Percentiles rank a stretch among this genome's conserved stretches.
These are phyloP conservation scores for Hippocampus mohnikei DNA, from an alignment of 2,113 vertebrate genomes.

Conservation along the genomic window DNA sequence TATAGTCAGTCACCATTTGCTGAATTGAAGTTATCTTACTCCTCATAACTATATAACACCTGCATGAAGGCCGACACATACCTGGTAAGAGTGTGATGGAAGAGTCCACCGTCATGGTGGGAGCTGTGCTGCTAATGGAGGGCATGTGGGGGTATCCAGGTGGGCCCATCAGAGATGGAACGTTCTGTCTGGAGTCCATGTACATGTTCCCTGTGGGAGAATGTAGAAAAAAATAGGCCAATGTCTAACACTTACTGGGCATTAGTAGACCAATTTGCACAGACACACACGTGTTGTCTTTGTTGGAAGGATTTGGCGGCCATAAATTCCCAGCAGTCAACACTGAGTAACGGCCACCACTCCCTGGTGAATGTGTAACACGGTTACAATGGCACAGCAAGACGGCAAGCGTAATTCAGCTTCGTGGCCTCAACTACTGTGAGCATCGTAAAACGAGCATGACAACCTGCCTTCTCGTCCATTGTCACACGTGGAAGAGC, in stretches of 20 bases:
- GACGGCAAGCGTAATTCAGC: slow-evolving; percentile 17
- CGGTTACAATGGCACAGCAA: slow-evolving; percentile 15
- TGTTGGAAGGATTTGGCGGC: slow-evolving; percentile 19
- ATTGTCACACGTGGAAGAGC: background rate
- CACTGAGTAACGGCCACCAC: slow-evolving; percentile 16
- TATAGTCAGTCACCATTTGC: background rate
- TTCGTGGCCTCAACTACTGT: background rate
- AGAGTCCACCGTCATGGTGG: slow-evolving; percentile 75
- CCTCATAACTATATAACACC: background rate
- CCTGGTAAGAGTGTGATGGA: slow-evolving; percentile 17
- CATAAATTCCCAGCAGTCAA: background rate
- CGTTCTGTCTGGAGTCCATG: slow-evolving; percentile 82
- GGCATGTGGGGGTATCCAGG: slow-evolving; percentile 81
- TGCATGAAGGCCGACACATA: background rate
- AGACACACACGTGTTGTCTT: slow-evolving; percentile 14
- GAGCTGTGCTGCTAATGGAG: slow-evolving; percentile 75
- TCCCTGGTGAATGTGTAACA: slow-evolving; percentile 27
- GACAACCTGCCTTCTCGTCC: background rate
- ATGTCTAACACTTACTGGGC: slow-evolving; percentile 41
- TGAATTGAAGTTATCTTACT: background rate
- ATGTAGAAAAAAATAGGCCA: slow-evolving; percentile 33
- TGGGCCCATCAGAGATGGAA: slow-evolving; percentile 82
- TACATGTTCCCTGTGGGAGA: slow-evolving; percentile 79
- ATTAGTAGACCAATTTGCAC: slow-evolving; percentile 10
- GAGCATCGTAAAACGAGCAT: background rate